Percentiles rank a stretch among this genome's conserved stretches.
These are phyloP conservation scores for Diglossa brunneiventris DNA, from an alignment of 2,113 vertebrate genomes.

Conservation along the genomic window DNA sequence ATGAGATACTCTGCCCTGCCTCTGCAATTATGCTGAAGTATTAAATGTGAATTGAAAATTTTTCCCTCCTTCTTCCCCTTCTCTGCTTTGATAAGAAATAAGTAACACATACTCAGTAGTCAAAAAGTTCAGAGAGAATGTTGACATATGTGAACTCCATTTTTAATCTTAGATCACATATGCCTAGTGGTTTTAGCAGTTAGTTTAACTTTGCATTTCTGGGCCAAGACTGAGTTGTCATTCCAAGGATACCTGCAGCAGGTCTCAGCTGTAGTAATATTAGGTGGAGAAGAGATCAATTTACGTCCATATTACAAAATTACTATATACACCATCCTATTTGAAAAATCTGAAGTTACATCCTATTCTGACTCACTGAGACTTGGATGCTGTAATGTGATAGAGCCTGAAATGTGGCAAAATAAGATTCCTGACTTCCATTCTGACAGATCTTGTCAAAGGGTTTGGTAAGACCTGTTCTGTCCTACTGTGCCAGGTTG, in stretches of 20 bases:
- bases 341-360: neutral
- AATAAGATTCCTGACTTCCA: neutral
- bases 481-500: neutral
- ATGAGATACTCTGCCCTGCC: neutral
- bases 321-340: fast-evolving
- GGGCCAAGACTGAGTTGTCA: neutral
- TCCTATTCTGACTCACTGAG: neutral
- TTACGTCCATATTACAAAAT: neutral
- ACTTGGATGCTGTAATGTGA: neutral
- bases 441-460: neutral
- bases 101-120: neutral
- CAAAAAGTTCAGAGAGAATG: neutral
- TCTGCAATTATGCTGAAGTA: neutral
- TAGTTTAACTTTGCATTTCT: neutral
- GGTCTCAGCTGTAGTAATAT: neutral
- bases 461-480: neutral
- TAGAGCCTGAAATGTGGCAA: neutral
- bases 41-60: neutral
- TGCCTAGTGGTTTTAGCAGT: neutral
- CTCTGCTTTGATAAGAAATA: neutral
- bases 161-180: neutral
- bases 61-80: neutral
- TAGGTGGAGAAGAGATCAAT: neutral
- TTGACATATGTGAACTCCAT: neutral
- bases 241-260: neutral